Base-by-base conservation (phyloP, 2,888 invertebrate genomes). In the Andrena flavipes region DNA sequence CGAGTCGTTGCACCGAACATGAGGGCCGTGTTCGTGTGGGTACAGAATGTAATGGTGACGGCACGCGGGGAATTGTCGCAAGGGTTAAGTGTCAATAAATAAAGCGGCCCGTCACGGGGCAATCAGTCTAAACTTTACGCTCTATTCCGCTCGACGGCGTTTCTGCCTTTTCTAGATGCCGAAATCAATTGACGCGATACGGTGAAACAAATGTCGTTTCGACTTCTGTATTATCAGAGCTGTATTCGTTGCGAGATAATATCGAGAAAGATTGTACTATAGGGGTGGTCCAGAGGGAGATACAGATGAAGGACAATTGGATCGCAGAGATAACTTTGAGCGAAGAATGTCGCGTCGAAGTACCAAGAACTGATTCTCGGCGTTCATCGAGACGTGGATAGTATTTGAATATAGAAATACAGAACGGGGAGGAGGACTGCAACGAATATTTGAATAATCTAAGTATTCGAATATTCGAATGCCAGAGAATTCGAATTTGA, bases 41-140 rank as follows among this genome's bases (percentile, higher is more conserved):
- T 56, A 20, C 20, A 65, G 30, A 68, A 59, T 35, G 80, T 73
- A 69, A 81, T 20, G 69, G 13, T 59, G 42, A 51, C 65, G 48
- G 73, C 79, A 69, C 74, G 80, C 80, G 68, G 69, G 80, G 80
- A 81, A 79, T 81, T 69, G 80, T 81, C 64, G 68, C 67, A 26
- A 35, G 56, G 79, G 79, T 81, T 79, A 79, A 74, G 73, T 73
- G 80, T 79, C 79, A 80, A 81, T 79, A 81, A 81, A 81, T 81
- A 81, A 80, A 81, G 64, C 73, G 64, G 35, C 64, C 64, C 42
- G 79, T 69, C 79, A 64, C 73, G 64, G 80, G 80, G 49, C 78
- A 78, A 79, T 81, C 79, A 78, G 63, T 29, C 79, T 70, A 76
- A 80, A 54, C 65, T 80, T 80, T 70, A 65, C 70, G 77, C 60